These are phyloP conservation scores for Enteromius unitaeniatus DNA, from an alignment of 2,797 vertebrate species.

Conservation along the genomic window DNA sequence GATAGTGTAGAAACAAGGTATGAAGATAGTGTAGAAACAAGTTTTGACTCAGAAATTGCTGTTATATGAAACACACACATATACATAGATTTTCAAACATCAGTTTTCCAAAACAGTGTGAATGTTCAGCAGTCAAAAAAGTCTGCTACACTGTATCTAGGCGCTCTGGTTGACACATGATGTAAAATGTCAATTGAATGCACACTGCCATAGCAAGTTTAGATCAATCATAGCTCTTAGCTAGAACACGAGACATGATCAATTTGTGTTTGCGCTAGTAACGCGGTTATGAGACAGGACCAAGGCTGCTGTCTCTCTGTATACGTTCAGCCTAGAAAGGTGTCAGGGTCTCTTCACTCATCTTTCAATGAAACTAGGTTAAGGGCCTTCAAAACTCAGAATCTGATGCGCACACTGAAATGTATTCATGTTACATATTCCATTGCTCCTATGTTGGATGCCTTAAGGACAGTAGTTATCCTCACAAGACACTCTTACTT, in stretches of 20 bases:
- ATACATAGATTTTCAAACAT: not conserved
- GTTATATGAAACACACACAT: not conserved
- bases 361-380: not conserved
- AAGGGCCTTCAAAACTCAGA: constrained; percentile 12
- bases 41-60: not conserved
- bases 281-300: constrained; percentile 29
- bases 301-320: constrained; percentile 13
- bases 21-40: not conserved
- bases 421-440: constrained; percentile 38
- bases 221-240: constrained; percentile 63
- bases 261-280: constrained; percentile 45
- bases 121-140: constrained; percentile 10
- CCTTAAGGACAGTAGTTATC: constrained; percentile 18
- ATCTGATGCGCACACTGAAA: not conserved
- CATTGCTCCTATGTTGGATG: constrained; percentile 53
- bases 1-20: not conserved
- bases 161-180: constrained; percentile 47
- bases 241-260: constrained; percentile 56
- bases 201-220: constrained; percentile 57
- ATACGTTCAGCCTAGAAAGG: not conserved
- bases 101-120: not conserved
- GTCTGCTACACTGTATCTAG: constrained; percentile 35
- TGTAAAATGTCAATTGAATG: constrained; percentile 52
- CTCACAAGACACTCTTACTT: not conserved
- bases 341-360: not conserved